Evolutionary conservation across 2,113 vertebrate species (phyloP).

Genomic region (Dicerorhinus sumatrensis): DNA sequence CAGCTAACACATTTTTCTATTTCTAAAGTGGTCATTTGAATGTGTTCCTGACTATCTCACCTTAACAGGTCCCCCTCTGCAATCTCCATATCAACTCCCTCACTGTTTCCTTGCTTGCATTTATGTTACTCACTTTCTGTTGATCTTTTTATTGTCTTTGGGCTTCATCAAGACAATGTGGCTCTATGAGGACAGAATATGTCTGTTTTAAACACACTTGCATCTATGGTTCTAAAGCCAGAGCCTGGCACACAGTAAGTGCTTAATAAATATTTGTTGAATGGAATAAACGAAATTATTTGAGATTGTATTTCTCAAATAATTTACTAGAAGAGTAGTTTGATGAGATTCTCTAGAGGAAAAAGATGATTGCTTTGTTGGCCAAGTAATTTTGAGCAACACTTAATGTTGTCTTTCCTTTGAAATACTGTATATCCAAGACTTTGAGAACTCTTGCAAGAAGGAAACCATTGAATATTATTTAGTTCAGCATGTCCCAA

Average conservation of each 20-base stretch:
- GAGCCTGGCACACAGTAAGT: neutral
- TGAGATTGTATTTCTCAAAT: neutral
- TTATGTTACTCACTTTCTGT: neutral
- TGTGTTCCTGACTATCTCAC: neutral
- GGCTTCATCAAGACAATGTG: neutral
- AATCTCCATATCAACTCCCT: neutral
- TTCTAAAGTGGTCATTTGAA: neutral
- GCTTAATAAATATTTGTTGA: conserved; percentile 11
- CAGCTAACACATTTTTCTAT: neutral
- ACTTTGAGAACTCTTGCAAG: neutral
- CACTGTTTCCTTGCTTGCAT: neutral
- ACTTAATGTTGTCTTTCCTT: neutral
- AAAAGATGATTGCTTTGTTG: neutral
- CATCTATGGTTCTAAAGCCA: neutral
- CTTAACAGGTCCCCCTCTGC: neutral
- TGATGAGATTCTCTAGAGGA: neutral
- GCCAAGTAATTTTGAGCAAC: neutral
- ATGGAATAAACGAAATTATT: neutral
- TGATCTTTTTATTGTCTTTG: neutral
- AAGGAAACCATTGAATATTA: neutral
- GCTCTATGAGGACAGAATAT: neutral
- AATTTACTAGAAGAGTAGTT: neutral
- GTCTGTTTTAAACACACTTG: neutral
- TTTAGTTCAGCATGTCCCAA: conserved; percentile 3
- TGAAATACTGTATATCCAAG: neutral